phyloP scores from a whole-genome alignment of 2,888 invertebrate genomes.

The Hemicrepidius hirtus region DNA sequence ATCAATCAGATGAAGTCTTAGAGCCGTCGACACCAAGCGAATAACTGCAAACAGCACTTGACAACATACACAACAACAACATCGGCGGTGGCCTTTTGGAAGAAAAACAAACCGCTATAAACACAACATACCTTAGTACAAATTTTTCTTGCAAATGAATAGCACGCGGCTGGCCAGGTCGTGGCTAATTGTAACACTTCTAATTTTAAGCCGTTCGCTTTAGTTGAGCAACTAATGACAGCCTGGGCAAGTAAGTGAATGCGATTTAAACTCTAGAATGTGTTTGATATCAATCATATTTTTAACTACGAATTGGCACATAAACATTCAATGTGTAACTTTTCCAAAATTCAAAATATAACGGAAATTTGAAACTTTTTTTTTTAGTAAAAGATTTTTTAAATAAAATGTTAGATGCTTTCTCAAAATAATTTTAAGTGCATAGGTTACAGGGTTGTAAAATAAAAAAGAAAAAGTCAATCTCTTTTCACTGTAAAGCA shows the following conservation, averaged over 20 bases:
- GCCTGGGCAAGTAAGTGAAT: slow-evolving; percentile 37
- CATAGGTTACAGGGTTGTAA: too few relatives aligned
- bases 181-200: slow-evolving; percentile 53
- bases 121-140: slow-evolving; percentile 13
- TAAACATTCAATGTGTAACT: neutral
- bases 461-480: too few relatives aligned
- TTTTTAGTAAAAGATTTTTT: too few relatives aligned
- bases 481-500: too few relatives aligned
- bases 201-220: slow-evolving; percentile 48
- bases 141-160: slow-evolving; percentile 30
- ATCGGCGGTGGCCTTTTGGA: slow-evolving; percentile 24
- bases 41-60: slow-evolving; percentile 46
- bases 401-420: too few relatives aligned
- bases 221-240: slow-evolving; percentile 39
- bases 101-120: slow-evolving; percentile 13
- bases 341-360: neutral
- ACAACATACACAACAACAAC: slow-evolving; percentile 39
- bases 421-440: too few relatives aligned
- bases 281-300: slow-evolving; percentile 15
- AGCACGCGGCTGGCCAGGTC: slow-evolving; percentile 41
- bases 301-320: neutral
- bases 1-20: slow-evolving; percentile 57
- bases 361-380: too few relatives aligned
- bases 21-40: slow-evolving; percentile 49
- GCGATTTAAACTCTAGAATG: slow-evolving; percentile 22